Conservation (phyloP, 2,113 vertebrate genomes). For the Phasianus colchicus region DNA sequence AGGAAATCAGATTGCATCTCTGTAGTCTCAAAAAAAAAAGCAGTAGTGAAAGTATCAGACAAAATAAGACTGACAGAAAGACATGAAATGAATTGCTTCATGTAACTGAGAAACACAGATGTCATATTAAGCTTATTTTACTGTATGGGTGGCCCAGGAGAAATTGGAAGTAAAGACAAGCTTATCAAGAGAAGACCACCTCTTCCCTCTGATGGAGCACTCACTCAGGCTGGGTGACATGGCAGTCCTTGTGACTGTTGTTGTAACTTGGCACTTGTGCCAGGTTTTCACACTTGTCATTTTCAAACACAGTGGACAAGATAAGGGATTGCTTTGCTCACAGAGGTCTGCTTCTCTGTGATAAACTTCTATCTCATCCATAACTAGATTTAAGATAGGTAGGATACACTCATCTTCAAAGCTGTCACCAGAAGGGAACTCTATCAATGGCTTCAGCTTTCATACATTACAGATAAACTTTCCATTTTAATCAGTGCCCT, state of each 20-base stretch:
- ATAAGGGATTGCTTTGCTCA: constrained; percentile 80
- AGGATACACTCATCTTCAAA: constrained; percentile 75
- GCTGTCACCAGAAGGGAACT: constrained; percentile 77
- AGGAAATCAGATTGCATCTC: not conserved
- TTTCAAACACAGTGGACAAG: constrained; percentile 80
- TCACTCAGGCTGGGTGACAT: constrained; percentile 73
- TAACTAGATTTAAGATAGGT: constrained; percentile 74
- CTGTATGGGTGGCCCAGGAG: constrained; percentile 78
- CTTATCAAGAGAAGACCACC: constrained; percentile 72
- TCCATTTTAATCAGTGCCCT: constrained; percentile 18
- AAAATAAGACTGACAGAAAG: constrained; percentile 70
- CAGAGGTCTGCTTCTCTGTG: constrained; percentile 79
- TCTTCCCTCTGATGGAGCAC: constrained; percentile 39
- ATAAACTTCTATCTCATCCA: constrained; percentile 86
- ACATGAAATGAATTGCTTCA: constrained; percentile 77
- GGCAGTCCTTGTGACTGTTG: constrained; percentile 51
- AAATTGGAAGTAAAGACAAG: constrained; percentile 77
- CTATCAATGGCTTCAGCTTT: constrained; percentile 76
- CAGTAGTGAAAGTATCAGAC: constrained; percentile 50
- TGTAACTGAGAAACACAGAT: constrained; percentile 86
- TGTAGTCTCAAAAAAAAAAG: constrained; percentile 62
- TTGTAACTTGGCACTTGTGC: constrained; percentile 58
- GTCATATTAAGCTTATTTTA: constrained; percentile 84
- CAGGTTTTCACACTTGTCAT: constrained; percentile 53
- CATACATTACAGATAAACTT: constrained; percentile 69